phyloP scores from a whole-genome alignment of 2,888 invertebrate genomes.

The Cheiracanthium punctorium region DNA sequence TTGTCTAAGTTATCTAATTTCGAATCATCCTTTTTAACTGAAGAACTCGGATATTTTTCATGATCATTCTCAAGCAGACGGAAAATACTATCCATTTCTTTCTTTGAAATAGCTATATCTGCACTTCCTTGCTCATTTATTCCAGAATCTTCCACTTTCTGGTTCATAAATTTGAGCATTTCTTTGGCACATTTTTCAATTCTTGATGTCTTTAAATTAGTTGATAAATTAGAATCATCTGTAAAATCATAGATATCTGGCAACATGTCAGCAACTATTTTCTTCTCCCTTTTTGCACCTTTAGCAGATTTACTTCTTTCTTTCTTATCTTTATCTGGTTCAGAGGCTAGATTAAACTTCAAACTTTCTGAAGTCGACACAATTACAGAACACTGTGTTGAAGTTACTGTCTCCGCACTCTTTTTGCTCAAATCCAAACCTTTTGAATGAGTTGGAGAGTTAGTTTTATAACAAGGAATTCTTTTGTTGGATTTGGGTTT shows the following conservation, averaged over 20 bases:
- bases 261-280: background rate
- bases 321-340: background rate
- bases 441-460: background rate
- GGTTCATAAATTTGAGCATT: constrained; percentile 40
- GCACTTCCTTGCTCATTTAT: background rate
- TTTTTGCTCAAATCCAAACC: constrained; percentile 9
- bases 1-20: background rate
- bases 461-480: background rate
- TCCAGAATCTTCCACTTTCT: constrained; percentile 33
- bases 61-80: background rate
- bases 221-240: constrained; percentile 10
- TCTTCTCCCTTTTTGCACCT: background rate
- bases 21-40: too few relatives aligned
- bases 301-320: background rate
- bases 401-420: background rate
- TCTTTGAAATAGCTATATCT: background rate
- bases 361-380: background rate
- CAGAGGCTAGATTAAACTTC: background rate
- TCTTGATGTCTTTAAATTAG: constrained; percentile 5
- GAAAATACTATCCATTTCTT: background rate
- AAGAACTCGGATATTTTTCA: background rate
- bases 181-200: constrained; percentile 45
- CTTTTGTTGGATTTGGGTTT: constrained; percentile 1
- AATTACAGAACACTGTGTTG: background rate
- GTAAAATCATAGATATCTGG: background rate